Evolutionary conservation across 2,888 invertebrate genomes (phyloP).

Genomic region (Elysia crispata): DNA sequence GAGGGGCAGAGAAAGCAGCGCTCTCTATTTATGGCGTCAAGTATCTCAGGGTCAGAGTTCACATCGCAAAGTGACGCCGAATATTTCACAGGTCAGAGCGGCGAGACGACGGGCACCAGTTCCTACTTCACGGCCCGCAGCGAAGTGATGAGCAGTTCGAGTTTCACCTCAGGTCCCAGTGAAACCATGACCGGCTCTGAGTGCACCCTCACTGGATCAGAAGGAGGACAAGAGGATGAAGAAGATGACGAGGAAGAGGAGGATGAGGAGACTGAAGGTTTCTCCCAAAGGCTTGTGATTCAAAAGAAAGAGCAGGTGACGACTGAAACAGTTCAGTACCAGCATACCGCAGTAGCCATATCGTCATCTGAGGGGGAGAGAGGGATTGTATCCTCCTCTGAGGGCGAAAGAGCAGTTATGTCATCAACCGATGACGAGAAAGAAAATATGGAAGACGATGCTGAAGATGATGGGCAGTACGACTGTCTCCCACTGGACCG

Average conservation of each 20-base stretch:
- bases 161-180: slow-evolving; percentile 46
- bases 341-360: neutral
- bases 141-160: slow-evolving; percentile 43
- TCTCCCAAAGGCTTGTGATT: slow-evolving; percentile 65
- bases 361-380: slow-evolving; percentile 17
- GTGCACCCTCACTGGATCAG: slow-evolving; percentile 52
- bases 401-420: neutral
- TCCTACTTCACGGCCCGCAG: slow-evolving; percentile 42
- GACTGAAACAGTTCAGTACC: neutral
- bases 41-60: slow-evolving; percentile 62
- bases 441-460: slow-evolving; percentile 21
- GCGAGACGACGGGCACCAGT: slow-evolving; percentile 38
- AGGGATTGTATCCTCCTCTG: slow-evolving; percentile 15
- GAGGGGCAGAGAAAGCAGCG: slow-evolving; percentile 16
- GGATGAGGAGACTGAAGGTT: slow-evolving; percentile 66
- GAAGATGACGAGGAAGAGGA: slow-evolving; percentile 55
- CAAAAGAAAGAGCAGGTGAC: neutral
- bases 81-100: slow-evolving; percentile 32
- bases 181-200: slow-evolving; percentile 54
- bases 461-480: neutral
- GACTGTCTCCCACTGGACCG: slow-evolving; percentile 57
- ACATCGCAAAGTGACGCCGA: slow-evolving; percentile 37
- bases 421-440: slow-evolving; percentile 40
- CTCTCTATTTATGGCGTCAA: slow-evolving; percentile 44
- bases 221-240: slow-evolving; percentile 36